Percentiles rank a stretch among this genome's conserved stretches.
phyloP scores from a whole-genome alignment of 1,140 invertebrate species.

The Ceratoteleas bidentatus region DNA sequence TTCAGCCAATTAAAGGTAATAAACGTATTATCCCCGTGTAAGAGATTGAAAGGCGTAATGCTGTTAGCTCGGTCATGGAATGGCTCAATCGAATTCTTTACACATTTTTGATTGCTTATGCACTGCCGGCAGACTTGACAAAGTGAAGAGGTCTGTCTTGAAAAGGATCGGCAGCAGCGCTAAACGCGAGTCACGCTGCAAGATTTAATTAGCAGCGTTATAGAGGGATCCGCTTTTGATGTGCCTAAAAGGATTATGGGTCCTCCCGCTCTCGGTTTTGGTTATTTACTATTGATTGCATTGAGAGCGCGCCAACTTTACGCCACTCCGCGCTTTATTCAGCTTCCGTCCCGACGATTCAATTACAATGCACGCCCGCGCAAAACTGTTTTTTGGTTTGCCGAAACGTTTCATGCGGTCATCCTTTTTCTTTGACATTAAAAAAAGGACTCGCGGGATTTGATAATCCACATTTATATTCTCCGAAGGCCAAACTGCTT shows the following conservation, averaged over 20 bases:
- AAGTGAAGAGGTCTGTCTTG: constrained; percentile 49
- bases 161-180: constrained; percentile 39
- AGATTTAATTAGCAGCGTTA: constrained; percentile 65
- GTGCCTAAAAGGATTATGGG: constrained; percentile 65
- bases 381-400: constrained; percentile 30
- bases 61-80: constrained; percentile 14
- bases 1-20: constrained; percentile 18
- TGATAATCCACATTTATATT: constrained; percentile 54
- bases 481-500: constrained; percentile 38
- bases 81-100: constrained; percentile 52
- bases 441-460: constrained; percentile 5
- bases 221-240: constrained; percentile 66
- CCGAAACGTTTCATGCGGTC: constrained; percentile 24
- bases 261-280: constrained; percentile 43
- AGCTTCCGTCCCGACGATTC: constrained; percentile 7
- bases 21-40: constrained; percentile 34
- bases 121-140: constrained; percentile 35
- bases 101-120: constrained; percentile 65
- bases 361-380: constrained; percentile 6
- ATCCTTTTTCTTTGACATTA: constrained; percentile 4
- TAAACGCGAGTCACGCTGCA: constrained; percentile 59
- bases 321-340: constrained; percentile 16
- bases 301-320: constrained; percentile 41
- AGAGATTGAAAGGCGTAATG: constrained; percentile 44
- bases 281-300: constrained; percentile 63